Evolutionary conservation across 2,888 invertebrate genomes (phyloP).

Genomic region (Spilarctia lutea): DNA sequence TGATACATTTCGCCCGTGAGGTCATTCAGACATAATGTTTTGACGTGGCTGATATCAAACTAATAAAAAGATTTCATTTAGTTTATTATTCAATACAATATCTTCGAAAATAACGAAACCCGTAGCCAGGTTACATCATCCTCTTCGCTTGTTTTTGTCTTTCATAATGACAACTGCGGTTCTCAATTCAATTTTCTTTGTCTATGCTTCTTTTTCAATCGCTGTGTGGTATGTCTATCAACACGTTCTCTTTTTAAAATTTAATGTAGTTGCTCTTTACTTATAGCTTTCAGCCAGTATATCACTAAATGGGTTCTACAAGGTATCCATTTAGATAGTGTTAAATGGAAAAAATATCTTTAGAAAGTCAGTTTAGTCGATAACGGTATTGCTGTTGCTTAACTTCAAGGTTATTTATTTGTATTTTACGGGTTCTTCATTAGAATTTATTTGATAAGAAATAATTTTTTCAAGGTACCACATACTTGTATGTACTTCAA

Average conservation of each 20-base stretch:
- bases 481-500: neutral
- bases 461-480: conserved; percentile 17
- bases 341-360: conserved; percentile 60
- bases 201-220: conserved; percentile 26
- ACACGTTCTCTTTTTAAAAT: conserved; percentile 57
- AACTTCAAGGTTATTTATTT: conserved; percentile 61
- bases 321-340: conserved; percentile 69
- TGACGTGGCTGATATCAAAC: neutral
- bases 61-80: neutral
- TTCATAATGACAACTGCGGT: neutral
- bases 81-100: neutral
- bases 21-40: neutral
- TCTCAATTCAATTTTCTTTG: conserved; percentile 33
- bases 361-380: conserved; percentile 67
- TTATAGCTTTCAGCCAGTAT: conserved; percentile 57
- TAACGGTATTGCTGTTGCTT: conserved; percentile 62
- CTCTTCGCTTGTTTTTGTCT: neutral
- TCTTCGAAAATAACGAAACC: neutral
- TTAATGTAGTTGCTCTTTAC: conserved; percentile 49
- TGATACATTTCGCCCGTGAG: conserved; percentile 24
- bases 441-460: conserved; percentile 50
- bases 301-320: conserved; percentile 53
- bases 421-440: conserved; percentile 54
- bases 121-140: neutral
- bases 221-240: conserved; percentile 28